phyloP scores from a whole-genome alignment of 2,113 vertebrate species.

The Oxyruncus cristatus region DNA sequence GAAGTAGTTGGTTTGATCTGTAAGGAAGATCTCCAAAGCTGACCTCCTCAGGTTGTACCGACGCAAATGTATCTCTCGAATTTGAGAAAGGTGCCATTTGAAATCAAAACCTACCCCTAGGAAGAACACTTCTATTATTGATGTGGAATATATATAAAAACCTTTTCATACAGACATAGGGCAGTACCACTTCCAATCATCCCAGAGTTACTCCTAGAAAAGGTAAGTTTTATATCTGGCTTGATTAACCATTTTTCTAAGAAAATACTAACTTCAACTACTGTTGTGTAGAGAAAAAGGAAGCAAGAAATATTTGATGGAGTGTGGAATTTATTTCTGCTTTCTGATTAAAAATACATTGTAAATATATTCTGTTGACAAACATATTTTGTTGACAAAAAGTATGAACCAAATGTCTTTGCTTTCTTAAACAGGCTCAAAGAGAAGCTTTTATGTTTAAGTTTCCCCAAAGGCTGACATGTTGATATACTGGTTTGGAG shows the following conservation, averaged over 20 bases:
- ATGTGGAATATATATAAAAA: not conserved
- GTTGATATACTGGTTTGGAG: not conserved
- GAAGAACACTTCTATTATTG: conserved; percentile 17
- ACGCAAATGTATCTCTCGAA: conserved; percentile 92
- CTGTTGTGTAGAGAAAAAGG: not conserved
- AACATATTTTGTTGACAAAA: not conserved
- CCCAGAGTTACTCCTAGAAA: not conserved
- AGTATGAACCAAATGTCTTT: not conserved
- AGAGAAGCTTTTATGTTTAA: not conserved
- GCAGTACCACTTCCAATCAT: not conserved
- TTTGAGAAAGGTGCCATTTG: conserved; percentile 93
- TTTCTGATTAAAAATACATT: not conserved
- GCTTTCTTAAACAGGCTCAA: not conserved
- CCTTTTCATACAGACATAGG: not conserved
- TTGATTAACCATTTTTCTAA: not conserved
- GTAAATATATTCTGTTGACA: not conserved
- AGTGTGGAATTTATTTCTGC: not conserved
- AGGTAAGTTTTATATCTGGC: not conserved
- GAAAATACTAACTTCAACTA: not conserved
- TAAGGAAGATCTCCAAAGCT: conserved; percentile 95
- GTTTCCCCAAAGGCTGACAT: not conserved
- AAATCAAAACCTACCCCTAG: conserved; percentile 94
- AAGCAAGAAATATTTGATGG: not conserved
- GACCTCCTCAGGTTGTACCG: conserved; percentile 94
- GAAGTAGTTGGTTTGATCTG: conserved; percentile 97